Base-by-base conservation (phyloP, 2,797 vertebrate genomes). In the Leucoraja ocellata region DNA sequence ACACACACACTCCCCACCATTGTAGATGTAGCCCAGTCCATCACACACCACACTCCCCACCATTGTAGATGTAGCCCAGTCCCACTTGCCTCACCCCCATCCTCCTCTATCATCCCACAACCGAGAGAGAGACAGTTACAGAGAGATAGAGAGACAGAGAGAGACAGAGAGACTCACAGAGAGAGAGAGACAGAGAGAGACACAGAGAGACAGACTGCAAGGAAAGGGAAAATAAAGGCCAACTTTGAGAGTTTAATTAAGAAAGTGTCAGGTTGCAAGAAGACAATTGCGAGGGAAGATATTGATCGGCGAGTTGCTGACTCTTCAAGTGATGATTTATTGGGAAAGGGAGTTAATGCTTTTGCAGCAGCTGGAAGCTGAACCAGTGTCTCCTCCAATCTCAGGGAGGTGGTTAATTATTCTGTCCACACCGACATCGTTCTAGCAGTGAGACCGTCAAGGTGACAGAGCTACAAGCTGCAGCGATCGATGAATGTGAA, bases 291-390 rank as follows among this genome's bases (percentile, higher is more conserved):
- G 61, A 88, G 68, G 36, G 84, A 88, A 88, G n/a, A 32, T 88
- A 88, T 88, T n/a, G 84, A 88, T 88, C 61, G 10, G 84, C 3
- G 4, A 63, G 18, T n/a, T n/a, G n/a, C 61, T 16, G n/a, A 21
- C 36, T 86, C 58, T 88, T 94, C 94, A 95, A 95, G 93, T 95
- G 94, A 93, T 95, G 96, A 95, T 95, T 94, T 94, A 88, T 94
- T 93, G 95, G 94, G 95, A 95, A 95, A 93, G 78, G 95, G 96
- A 95, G 95, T 94, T 95, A 96, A 94, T 95, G 58, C 77, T 4
- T 95, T 95, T 96, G 95, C 95, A 94, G 94, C 93, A 94, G 94
- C 61, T 36, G 68, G 65, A 88, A 88, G 68, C 61, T 88, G 58
- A 8, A 88, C 84, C 54, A 80, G 61, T 68, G n/a, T 68, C 63